A percentile compares a stretch with the other conserved stretches of the same genome.
These are phyloP conservation scores for Passerculus sandwichensis DNA, from an alignment of 2,797 vertebrate species.

Conservation along the genomic window DNA sequence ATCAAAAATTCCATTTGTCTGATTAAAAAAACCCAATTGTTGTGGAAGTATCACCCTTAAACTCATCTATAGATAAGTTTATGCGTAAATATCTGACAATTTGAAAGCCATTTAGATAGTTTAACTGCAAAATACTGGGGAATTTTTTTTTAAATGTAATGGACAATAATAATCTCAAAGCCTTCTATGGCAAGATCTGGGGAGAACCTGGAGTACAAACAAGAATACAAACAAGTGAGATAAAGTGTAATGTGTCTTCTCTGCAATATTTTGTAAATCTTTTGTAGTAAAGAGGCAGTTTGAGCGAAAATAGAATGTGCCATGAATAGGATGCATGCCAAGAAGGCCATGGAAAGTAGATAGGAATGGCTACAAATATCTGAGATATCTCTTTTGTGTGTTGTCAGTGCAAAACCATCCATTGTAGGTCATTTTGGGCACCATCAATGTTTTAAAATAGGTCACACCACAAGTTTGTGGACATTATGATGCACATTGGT, in stretches of 20 bases:
- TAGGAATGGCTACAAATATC: neutral
- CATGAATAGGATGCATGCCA: neutral
- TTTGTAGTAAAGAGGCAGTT: neutral
- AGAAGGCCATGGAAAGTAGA: neutral
- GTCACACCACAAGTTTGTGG: neutral
- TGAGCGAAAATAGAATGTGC: neutral
- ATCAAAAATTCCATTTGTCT: neutral
- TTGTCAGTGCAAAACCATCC: neutral
- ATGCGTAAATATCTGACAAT: neutral
- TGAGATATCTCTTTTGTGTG: neutral
- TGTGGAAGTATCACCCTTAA: neutral
- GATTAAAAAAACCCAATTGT: accelerated
- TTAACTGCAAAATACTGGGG: neutral
- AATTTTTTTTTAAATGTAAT: neutral
- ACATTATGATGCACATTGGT: neutral
- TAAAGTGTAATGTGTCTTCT: neutral
- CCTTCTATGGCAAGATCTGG: neutral
- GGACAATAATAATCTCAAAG: neutral
- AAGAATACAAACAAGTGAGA: neutral
- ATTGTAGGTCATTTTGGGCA: neutral
- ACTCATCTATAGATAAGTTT: neutral
- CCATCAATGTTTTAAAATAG: neutral
- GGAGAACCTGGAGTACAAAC: neutral
- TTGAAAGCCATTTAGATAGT: neutral
- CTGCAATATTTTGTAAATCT: neutral